A percentile compares a stretch with the other conserved stretches of the same genome.
These are phyloP conservation scores for Atethmia centrago DNA, from an alignment of 2,888 invertebrate genomes.

Conservation along the genomic window DNA sequence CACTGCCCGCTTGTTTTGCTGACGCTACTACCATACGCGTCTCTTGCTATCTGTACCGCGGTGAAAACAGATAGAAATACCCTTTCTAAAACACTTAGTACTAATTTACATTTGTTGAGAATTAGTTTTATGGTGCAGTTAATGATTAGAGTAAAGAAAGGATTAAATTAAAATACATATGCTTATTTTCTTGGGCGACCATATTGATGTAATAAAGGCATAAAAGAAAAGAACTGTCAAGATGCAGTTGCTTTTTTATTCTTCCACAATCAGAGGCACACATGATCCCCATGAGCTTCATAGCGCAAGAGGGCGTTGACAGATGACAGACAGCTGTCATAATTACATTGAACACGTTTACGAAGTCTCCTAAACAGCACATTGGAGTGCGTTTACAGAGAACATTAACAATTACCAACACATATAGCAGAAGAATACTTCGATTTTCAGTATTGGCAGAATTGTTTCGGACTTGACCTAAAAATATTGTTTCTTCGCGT, in stretches of 20 bases:
- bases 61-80: constrained; percentile 66
- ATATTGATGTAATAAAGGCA: not conserved
- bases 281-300: too few species aligned
- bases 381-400: too few species aligned
- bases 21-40: constrained; percentile 74
- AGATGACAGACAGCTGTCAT: too few species aligned
- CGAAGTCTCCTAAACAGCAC: too few species aligned
- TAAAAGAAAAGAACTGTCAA: too few species aligned
- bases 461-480: not conserved
- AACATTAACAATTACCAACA: too few species aligned
- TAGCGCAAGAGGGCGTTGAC: too few species aligned
- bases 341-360: too few species aligned
- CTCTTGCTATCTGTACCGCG: constrained; percentile 61
- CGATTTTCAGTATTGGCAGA: too few species aligned
- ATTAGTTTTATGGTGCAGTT: constrained; percentile 38
- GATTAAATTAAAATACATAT: not conserved
- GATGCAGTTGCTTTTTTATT: too few species aligned
- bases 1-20: constrained; percentile 66
- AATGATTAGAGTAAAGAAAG: not conserved
- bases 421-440: not conserved
- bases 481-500: too few species aligned
- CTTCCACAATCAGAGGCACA: too few species aligned
- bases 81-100: constrained; percentile 67
- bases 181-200: not conserved
- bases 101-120: constrained; percentile 56